A percentile compares a stretch with the other conserved stretches of the same genome.
Evolutionary conservation across 2,888 invertebrate species (phyloP).

Genomic region (Noctua pronuba): DNA sequence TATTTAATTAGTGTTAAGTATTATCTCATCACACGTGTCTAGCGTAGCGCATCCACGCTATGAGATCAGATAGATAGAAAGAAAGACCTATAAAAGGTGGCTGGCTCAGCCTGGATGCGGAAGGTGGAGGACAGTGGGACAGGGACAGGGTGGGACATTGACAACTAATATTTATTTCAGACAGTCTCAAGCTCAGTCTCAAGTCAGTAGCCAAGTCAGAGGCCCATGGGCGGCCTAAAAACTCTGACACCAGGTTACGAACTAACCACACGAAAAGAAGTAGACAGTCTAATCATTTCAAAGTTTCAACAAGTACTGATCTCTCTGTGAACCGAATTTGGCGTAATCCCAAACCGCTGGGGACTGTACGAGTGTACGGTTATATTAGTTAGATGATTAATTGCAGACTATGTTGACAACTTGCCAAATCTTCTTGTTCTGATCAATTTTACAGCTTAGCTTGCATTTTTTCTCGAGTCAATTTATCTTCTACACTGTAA

Average conservation of each 20-base stretch:
- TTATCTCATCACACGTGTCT: not conserved
- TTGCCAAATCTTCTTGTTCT: slow-evolving; percentile 21
- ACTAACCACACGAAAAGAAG: no score
- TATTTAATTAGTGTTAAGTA: not conserved
- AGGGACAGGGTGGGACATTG: not conserved
- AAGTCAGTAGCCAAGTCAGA: no score
- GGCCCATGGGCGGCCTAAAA: no score
- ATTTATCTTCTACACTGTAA: not conserved
- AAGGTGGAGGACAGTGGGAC: not conserved
- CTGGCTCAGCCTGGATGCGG: not conserved
- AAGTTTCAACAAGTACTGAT: slow-evolving; percentile 28
- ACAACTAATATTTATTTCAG: not conserved
- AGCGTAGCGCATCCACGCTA: not conserved
- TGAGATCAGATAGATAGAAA: not conserved
- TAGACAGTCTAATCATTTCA: not conserved
- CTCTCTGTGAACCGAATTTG: slow-evolving; percentile 12
- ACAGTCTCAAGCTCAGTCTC: no score
- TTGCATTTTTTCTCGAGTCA: not conserved
- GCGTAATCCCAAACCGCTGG: slow-evolving; percentile 33
- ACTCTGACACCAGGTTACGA: no score
- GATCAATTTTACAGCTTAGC: not conserved
- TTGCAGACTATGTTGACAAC: not conserved
- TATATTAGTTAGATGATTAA: slow-evolving; percentile 30
- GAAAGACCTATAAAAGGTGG: not conserved
- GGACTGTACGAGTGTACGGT: slow-evolving; percentile 5